These are phyloP conservation scores for Chlorodrepanis virens DNA, from an alignment of 2,113 vertebrate genomes.

Conservation along the genomic window DNA sequence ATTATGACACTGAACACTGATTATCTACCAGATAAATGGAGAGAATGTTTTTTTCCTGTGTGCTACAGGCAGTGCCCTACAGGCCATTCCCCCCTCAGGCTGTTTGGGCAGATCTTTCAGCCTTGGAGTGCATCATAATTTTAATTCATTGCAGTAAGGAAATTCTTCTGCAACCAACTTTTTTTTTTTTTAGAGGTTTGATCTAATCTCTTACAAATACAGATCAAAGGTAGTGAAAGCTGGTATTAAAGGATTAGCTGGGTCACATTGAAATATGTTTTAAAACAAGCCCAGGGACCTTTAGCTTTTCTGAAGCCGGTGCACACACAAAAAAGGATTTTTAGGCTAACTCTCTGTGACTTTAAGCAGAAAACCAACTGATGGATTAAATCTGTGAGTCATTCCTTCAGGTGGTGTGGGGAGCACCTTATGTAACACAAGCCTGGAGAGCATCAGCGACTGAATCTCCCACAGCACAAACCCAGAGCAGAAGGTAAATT, in stretches of 20 bases:
- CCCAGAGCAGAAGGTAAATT: neutral
- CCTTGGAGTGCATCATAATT: neutral
- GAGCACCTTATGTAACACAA: neutral
- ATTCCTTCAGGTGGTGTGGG: neutral
- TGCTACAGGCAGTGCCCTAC: neutral
- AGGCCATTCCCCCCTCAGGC: neutral
- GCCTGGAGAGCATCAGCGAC: neutral
- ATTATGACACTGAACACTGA: neutral
- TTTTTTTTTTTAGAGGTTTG: neutral
- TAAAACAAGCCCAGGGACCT: constrained; percentile 55
- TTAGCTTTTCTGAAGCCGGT: constrained; percentile 20
- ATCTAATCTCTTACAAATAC: constrained; percentile 62
- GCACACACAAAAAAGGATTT: neutral
- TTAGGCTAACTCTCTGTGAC: constrained; percentile 13
- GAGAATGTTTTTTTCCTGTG: neutral
- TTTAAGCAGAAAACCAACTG: constrained; percentile 42
- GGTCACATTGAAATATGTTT: constrained; percentile 70
- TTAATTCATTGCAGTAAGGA: constrained; percentile 24
- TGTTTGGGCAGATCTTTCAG: neutral
- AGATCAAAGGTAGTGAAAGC: constrained; percentile 59
- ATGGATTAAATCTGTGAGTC: constrained; percentile 22
- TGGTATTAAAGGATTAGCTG: constrained; percentile 69
- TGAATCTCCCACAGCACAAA: neutral
- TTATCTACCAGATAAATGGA: neutral
- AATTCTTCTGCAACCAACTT: neutral